A percentile compares a stretch with the other conserved stretches of the same genome.
These are phyloP conservation scores for Montipora capitata DNA, from an alignment of 92 coral and sea anemone species.

Conservation along the genomic window DNA sequence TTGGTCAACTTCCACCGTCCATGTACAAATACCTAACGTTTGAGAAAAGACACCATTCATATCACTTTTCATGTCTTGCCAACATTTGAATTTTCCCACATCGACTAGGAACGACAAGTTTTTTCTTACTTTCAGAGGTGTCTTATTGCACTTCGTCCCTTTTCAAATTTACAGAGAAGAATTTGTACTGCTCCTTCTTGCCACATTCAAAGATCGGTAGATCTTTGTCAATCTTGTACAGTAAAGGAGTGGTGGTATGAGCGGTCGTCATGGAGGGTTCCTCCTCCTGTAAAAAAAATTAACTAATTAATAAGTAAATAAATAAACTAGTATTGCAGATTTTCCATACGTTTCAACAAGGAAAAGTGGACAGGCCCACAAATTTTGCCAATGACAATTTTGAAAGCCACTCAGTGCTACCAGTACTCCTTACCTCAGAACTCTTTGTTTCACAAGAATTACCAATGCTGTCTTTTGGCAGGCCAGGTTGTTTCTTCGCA, in stretches of 20 bases:
- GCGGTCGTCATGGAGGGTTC: neutral
- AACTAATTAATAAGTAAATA: neutral
- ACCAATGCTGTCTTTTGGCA: neutral
- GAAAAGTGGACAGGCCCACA: neutral
- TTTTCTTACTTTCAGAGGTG: constrained; percentile 52
- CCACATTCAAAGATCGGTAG: constrained; percentile 46
- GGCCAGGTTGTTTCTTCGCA: neutral
- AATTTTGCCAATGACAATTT: neutral
- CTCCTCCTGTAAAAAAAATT: neutral
- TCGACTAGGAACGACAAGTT: constrained; percentile 66
- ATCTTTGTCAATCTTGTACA: constrained; percentile 21
- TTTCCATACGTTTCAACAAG: neutral
- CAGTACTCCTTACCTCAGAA: neutral
- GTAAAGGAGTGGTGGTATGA: constrained; percentile 19
- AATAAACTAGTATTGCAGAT: neutral
- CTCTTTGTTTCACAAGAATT: neutral
- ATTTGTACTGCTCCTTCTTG: constrained; percentile 43
- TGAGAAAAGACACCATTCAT: constrained; percentile 67
- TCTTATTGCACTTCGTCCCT: constrained; percentile 48
- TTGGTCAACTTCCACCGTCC: constrained; percentile 57
- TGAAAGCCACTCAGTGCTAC: neutral
- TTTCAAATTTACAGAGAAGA: constrained; percentile 9
- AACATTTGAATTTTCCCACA: constrained; percentile 34
- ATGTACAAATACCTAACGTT: constrained; percentile 48
- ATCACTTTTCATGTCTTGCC: constrained; percentile 71